Evolutionary conservation across 2,113 vertebrate species (phyloP).

Genomic region (Python bivittatus): DNA sequence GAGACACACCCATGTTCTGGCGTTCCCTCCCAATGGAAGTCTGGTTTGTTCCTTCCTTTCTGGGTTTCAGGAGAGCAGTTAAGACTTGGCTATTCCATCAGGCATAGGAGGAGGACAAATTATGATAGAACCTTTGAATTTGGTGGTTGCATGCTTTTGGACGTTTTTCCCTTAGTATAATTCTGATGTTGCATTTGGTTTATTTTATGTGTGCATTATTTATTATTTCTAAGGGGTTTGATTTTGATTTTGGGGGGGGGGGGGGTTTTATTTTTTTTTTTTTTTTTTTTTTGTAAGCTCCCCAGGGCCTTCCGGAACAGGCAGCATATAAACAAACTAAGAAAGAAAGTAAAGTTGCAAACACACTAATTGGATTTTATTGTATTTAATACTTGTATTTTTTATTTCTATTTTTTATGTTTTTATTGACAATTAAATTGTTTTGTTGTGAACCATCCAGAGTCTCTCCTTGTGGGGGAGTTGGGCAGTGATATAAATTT

Average conservation of each 20-base stretch:
- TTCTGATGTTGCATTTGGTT: not conserved
- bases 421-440: too few species aligned
- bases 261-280: too few species aligned
- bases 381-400: too few species aligned
- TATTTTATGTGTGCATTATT: not conserved
- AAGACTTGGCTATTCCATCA: not conserved
- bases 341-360: not conserved
- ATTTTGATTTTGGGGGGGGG: not conserved
- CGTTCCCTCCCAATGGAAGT: not conserved
- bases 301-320: not conserved
- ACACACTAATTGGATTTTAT: not conserved
- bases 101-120: not conserved
- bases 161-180: not conserved
- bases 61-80: not conserved
- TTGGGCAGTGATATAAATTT: too few species aligned
- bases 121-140: not conserved
- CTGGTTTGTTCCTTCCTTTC: not conserved
- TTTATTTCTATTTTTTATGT: too few species aligned
- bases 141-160: not conserved
- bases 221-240: not conserved
- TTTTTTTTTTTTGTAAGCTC: not conserved
- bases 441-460: too few species aligned
- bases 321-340: not conserved
- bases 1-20: not conserved
- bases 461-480: too few species aligned